phyloP scores from a whole-genome alignment of 64 coral and sea anemone species.

The Dendronephthya gigantea region DNA sequence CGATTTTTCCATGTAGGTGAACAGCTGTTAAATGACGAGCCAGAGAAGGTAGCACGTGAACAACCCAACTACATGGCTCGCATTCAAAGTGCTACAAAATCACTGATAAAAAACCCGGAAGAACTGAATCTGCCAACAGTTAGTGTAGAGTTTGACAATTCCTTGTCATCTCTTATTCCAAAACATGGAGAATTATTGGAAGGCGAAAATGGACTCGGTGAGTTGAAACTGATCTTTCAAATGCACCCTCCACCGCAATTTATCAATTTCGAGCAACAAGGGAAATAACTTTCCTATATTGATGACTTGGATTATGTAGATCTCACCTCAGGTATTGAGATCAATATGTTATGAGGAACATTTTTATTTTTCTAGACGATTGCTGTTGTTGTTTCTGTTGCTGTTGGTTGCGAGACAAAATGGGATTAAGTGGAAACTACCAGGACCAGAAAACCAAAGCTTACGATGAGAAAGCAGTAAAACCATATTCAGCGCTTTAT shows the following conservation, averaged over 20 bases:
- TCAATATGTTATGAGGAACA: too few relatives aligned
- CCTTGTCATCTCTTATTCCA: background rate
- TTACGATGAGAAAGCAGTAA: background rate
- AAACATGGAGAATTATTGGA: background rate
- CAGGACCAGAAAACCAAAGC: background rate
- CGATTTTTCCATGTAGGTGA: background rate
- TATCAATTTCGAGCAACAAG: too few relatives aligned
- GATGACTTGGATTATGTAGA: background rate
- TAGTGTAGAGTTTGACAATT: background rate
- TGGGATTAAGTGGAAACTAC: background rate
- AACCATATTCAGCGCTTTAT: background rate
- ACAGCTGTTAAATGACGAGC: background rate
- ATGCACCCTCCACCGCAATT: too few relatives aligned
- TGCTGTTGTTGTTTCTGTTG: background rate
- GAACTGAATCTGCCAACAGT: background rate
- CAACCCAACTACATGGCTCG: background rate
- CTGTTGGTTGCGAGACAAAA: background rate
- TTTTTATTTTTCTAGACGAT: background rate
- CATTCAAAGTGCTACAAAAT: slow-evolving; percentile 2
- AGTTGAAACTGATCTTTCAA: too few relatives aligned
- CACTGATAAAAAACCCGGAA: background rate
- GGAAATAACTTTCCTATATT: background rate
- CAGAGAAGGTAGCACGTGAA: background rate
- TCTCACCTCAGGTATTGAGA: too few relatives aligned
- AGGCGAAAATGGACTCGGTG: background rate